These are phyloP conservation scores for Acanthornis magna DNA, from an alignment of 2,797 vertebrate genomes.

Conservation along the genomic window DNA sequence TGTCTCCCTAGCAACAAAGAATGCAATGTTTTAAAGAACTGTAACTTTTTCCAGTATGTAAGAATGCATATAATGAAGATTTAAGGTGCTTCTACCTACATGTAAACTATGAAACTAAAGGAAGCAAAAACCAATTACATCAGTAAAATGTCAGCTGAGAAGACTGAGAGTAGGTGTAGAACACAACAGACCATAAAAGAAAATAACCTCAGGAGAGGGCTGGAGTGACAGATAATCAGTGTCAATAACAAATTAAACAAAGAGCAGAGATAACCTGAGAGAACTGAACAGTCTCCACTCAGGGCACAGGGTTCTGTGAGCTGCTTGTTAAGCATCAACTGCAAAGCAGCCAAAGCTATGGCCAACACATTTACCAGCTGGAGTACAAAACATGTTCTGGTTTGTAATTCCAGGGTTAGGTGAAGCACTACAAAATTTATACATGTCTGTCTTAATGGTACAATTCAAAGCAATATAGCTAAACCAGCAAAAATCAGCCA, in stretches of 20 bases:
- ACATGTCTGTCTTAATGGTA: accelerated
- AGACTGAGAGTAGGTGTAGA: background rate
- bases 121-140: background rate
- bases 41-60: background rate
- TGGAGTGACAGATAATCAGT: background rate
- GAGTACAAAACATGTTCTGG: background rate
- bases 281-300: background rate
- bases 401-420: background rate
- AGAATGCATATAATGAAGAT: background rate
- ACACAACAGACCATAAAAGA: background rate
- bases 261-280: background rate
- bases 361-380: background rate
- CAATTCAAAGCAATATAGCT: background rate
- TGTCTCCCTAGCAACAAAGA: background rate
- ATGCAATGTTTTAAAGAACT: background rate
- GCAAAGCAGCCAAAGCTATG: background rate
- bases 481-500: background rate
- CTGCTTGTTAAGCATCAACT: background rate
- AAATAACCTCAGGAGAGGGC: background rate
- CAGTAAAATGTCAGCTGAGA: background rate
- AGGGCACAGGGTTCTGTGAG: background rate
- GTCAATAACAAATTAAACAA: background rate
- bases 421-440: background rate
- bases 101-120: background rate
- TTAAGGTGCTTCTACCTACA: background rate